Evolutionary conservation across 2,797 vertebrate genomes (phyloP), one percentile per base, ranked within the genome.

Genomic region (Sitta carolinensis): DNA sequence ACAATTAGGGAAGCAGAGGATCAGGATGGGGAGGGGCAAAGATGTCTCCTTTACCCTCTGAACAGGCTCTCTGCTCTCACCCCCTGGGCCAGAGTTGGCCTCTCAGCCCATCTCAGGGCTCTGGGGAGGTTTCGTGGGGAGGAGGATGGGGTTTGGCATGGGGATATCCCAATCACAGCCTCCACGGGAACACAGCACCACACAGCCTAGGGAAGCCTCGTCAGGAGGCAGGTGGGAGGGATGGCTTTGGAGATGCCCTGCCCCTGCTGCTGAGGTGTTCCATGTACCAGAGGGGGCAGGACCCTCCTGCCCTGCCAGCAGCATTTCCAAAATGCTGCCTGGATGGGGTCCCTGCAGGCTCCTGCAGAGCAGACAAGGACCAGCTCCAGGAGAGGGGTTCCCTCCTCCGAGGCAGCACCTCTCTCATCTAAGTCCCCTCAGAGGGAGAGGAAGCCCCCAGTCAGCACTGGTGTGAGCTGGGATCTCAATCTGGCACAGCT

Each of bases 121-220:
- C 10, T 40, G 50, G 5, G 27, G 16, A 34, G 21, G 19, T 18
- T 73, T 57, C 3, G 1, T 30, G 16, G 29, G 22, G 40, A 61
- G 22, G 52, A 67, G 26, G 36, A n/a, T 32, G 48, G 4, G 21
- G 6, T 50, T 52, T 38, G 51, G 12, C 1, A 0, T 0, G 8
- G 27, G n/a, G 32, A 2, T 13, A 34, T 61, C 58, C 47, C 1
- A 0, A 7, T 42, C 15, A 47, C 63, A 20, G 22, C 0, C 4
- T n/a, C 16, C 2, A 2, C 1, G 1, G 43, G 34, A 40, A 1
- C n/a, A 21, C 0, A 0, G 34, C 54, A 50, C 4, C 11, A 15
- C 0, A 3, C 4, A n/a, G 38, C 63, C 43, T 62, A 0, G 2
- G 58, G n/a, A 74, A 85, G 18, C 30, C 52, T 30, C 0, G 0